These are phyloP conservation scores for Zelostemma sp. DNA, from an alignment of 1,140 invertebrate genomes.

Conservation along the genomic window DNA sequence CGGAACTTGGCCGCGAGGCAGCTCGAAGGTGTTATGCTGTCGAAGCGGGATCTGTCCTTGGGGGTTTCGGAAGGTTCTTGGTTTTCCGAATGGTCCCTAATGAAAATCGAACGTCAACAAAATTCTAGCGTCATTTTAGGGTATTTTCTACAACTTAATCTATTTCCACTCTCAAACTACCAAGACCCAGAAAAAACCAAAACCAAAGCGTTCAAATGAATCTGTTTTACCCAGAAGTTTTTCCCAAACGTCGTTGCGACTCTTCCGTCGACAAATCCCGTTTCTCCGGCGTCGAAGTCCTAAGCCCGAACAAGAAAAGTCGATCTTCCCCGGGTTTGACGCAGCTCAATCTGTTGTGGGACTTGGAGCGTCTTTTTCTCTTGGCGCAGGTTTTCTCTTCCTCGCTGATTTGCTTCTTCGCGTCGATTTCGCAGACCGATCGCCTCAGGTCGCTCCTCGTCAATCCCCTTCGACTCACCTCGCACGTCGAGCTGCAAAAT, in stretches of 20 bases:
- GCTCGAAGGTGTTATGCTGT: conserved; percentile 69
- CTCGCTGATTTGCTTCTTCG: conserved; percentile 51
- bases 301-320: conserved; percentile 57
- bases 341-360: conserved; percentile 56
- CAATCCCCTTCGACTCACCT: conserved; percentile 45
- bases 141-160: too few relatives aligned
- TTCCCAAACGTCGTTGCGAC: conserved; percentile 38
- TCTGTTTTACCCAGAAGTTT: conserved; percentile 29
- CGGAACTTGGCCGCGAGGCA: conserved; percentile 78
- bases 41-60: conserved; percentile 52
- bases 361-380: conserved; percentile 63
- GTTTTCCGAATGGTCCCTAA: neutral
- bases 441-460: conserved; percentile 56
- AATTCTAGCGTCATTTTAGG: too few relatives aligned
- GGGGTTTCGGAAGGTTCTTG: neutral
- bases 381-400: conserved; percentile 55
- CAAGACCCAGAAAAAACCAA: too few relatives aligned
- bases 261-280: conserved; percentile 21
- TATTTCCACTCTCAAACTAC: too few relatives aligned
- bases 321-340: conserved; percentile 51
- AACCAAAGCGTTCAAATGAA: too few relatives aligned
- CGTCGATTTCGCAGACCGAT: conserved; percentile 61
- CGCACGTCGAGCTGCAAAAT: conserved; percentile 58
- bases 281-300: conserved; percentile 41
- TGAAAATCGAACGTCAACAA: too few relatives aligned